A percentile compares a stretch with the other conserved stretches of the same genome.
Evolutionary conservation across 2,888 invertebrate genomes (phyloP).

Genomic region (Trachelus stipa): DNA sequence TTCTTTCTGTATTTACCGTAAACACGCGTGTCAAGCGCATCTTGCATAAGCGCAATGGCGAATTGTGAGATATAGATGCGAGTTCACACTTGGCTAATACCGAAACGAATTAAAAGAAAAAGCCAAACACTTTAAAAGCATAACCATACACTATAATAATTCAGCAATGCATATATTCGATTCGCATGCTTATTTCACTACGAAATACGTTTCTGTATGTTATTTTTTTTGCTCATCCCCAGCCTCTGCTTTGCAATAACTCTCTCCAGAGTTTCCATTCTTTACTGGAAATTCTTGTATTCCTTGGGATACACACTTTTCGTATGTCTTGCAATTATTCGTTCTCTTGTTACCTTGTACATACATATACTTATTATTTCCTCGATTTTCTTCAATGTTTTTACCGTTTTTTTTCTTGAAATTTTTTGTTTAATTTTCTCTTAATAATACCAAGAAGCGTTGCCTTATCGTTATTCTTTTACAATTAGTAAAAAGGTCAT

Average conservation of each 20-base stretch:
- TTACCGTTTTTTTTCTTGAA: slow-evolving; percentile 45
- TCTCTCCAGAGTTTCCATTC: neutral
- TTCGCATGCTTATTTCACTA: slow-evolving; percentile 51
- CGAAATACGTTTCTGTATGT: slow-evolving; percentile 50
- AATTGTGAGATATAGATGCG: neutral
- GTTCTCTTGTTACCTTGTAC: slow-evolving; percentile 25
- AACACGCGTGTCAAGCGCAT: neutral
- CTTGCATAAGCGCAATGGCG: neutral
- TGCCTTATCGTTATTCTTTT: slow-evolving; percentile 47
- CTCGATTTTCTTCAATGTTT: neutral
- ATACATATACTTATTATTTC: slow-evolving; percentile 29
- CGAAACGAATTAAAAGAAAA: slow-evolving; percentile 22
- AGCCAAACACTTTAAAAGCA: slow-evolving; percentile 52
- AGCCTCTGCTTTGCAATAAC: neutral
- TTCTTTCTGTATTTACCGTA: neutral
- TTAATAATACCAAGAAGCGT: slow-evolving; percentile 52
- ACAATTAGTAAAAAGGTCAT: slow-evolving; percentile 61
- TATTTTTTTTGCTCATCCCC: slow-evolving; percentile 35
- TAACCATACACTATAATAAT: slow-evolving; percentile 49
- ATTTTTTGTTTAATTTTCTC: slow-evolving; percentile 30
- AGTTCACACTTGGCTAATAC: neutral
- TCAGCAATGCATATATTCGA: slow-evolving; percentile 53
- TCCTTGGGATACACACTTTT: neutral
- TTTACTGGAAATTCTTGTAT: neutral
- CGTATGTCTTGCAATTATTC: neutral